Conservation (phyloP, 2,888 invertebrate species). For the Drosophila limbata region DNA sequence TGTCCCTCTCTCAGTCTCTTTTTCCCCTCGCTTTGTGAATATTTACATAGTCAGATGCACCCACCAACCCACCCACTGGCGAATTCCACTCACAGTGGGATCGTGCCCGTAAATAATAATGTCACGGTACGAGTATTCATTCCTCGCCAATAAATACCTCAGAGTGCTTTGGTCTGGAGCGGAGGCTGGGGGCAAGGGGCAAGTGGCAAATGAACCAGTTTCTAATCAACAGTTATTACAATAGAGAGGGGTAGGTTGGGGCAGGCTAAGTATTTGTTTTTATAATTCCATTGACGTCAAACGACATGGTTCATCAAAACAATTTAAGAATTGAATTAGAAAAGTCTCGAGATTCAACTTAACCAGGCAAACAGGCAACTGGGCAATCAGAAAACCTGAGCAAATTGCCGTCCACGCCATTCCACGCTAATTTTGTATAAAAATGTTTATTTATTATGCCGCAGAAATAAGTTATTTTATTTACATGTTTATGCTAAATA, state of each 20-base stretch:
- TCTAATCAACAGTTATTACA: slow-evolving; percentile 42
- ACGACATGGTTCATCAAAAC: slow-evolving; percentile 61
- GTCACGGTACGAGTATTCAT: slow-evolving; percentile 42
- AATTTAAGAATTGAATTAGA: slow-evolving; percentile 42
- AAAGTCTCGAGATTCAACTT: slow-evolving; percentile 23
- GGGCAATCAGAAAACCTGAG: slow-evolving; percentile 22
- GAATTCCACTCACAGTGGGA: slow-evolving; percentile 16
- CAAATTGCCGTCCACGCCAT: slow-evolving; percentile 13
- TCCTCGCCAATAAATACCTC: slow-evolving; percentile 5
- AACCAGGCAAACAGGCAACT: slow-evolving; percentile 26
- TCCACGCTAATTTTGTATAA: slow-evolving; percentile 55
- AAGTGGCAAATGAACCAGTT: slow-evolving; percentile 43
- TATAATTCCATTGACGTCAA: slow-evolving; percentile 77
- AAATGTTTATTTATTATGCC: slow-evolving; percentile 41
- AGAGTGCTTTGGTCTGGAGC: slow-evolving; percentile 23
- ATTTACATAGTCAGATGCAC: slow-evolving; percentile 19
- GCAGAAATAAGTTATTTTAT: slow-evolving; percentile 49
- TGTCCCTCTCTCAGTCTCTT: not conserved
- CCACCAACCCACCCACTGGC: slow-evolving; percentile 5
- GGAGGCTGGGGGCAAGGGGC: slow-evolving; percentile 16
- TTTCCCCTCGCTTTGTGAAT: not conserved
- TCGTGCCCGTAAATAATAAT: slow-evolving; percentile 48
- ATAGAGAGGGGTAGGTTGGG: not conserved
- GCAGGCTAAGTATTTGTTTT: slow-evolving; percentile 65
- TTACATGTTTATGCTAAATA: slow-evolving; percentile 52